Percentiles rank a stretch among this genome's conserved stretches.
These are phyloP conservation scores for Crotalus viridis DNA, from an alignment of 2,113 vertebrate species.

Conservation along the genomic window DNA sequence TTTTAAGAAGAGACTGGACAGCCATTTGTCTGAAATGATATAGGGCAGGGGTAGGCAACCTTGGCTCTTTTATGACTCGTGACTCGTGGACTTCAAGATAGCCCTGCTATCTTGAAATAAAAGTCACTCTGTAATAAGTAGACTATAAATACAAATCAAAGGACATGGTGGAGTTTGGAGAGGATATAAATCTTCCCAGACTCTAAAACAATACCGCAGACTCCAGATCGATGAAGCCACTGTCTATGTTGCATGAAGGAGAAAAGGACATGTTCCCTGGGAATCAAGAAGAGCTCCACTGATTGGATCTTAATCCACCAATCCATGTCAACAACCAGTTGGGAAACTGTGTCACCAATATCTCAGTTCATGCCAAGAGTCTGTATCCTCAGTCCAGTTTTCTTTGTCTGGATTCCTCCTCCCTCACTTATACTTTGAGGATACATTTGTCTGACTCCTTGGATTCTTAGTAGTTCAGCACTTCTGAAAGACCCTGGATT, in stretches of 20 bases:
- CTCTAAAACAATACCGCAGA: background rate
- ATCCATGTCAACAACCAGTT: background rate
- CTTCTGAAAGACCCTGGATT: background rate
- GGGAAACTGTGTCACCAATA: background rate
- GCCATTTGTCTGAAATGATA: no score
- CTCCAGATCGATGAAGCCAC: background rate
- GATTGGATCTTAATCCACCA: background rate
- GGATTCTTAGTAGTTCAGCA: background rate
- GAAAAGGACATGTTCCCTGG: background rate
- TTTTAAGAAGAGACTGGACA: no score
- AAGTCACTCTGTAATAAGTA: background rate
- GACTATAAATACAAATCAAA: background rate
- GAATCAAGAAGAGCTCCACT: background rate
- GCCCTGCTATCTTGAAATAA: background rate
- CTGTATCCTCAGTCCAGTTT: background rate
- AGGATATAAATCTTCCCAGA: background rate
- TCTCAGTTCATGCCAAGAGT: background rate
- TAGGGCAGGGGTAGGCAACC: no score
- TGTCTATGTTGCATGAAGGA: background rate
- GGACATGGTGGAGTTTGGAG: background rate
- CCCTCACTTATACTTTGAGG: background rate
- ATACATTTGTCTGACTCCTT: background rate
- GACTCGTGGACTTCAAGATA: no score
- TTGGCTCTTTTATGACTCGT: no score
- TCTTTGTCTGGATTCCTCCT: background rate